A percentile compares a stretch with the other conserved stretches of the same genome.
phyloP scores from a whole-genome alignment of 2,888 invertebrate species.

The Oeneis ivallda region DNA sequence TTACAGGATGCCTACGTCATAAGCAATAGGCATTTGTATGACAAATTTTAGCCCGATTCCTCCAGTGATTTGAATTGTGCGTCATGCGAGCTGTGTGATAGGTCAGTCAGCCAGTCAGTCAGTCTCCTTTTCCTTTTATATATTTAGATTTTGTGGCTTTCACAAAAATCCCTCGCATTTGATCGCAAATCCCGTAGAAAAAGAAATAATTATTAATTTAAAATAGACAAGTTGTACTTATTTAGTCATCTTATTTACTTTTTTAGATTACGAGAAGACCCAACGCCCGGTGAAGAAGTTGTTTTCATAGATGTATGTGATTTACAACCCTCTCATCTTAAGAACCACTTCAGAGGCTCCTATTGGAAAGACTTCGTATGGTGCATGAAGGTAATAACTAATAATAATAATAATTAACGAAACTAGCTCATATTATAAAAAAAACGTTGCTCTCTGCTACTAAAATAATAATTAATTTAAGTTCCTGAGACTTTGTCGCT shows the following conservation, averaged over 20 bases:
- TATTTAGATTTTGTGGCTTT: no score
- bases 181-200: no score
- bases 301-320: constrained; percentile 73
- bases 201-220: not conserved
- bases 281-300: constrained; percentile 71
- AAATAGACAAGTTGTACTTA: no score
- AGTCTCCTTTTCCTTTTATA: no score
- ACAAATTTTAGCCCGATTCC: no score
- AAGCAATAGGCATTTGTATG: no score
- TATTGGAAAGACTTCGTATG: constrained; percentile 74
- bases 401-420: not conserved
- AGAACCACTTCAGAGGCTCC: constrained; percentile 70
- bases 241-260: not conserved
- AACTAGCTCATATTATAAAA: not conserved
- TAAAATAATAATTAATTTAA: not conserved
- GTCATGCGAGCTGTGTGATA: no score
- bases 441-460: not conserved
- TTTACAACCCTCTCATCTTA: constrained; percentile 69
- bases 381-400: constrained; percentile 65
- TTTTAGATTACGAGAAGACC: constrained; percentile 70
- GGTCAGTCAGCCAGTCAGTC: no score
- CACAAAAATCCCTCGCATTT: no score
- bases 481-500: not conserved
- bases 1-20: no score
- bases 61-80: no score